Conservation (phyloP, 1,140 invertebrate species). For the Daktulosphaira vitifoliae region DNA sequence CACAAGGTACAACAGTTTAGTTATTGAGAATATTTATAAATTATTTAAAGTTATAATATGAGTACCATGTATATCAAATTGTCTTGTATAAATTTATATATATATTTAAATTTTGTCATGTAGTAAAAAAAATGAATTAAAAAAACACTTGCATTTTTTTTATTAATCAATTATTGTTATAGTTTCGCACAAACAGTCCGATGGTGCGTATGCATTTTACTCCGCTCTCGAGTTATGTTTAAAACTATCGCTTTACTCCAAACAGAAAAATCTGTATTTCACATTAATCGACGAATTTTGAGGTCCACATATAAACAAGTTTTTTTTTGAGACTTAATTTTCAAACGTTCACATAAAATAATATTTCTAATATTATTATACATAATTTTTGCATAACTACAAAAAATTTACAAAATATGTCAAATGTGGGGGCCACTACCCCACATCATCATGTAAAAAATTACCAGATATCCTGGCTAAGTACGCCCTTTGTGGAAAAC, state of each 20-base stretch:
- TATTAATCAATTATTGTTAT: no score
- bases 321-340: constrained; percentile 1
- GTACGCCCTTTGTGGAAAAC: no score
- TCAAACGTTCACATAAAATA: not conserved
- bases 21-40: no score
- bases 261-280: not conserved
- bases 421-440: not conserved
- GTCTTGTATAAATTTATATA: no score
- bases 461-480: no score
- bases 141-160: no score
- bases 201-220: not conserved
- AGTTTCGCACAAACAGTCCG: not conserved
- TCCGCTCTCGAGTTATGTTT: not conserved
- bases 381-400: constrained; percentile 1
- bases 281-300: not conserved
- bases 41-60: no score
- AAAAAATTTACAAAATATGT: not conserved
- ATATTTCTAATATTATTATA: not conserved
- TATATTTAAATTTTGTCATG: no score
- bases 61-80: no score
- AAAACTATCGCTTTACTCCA: not conserved
- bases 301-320: not conserved
- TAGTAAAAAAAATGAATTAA: no score
- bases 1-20: no score
- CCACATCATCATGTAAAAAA: no score